Conservation (phyloP, 2,797 vertebrate genomes). For the Cottoperca gobio region DNA sequence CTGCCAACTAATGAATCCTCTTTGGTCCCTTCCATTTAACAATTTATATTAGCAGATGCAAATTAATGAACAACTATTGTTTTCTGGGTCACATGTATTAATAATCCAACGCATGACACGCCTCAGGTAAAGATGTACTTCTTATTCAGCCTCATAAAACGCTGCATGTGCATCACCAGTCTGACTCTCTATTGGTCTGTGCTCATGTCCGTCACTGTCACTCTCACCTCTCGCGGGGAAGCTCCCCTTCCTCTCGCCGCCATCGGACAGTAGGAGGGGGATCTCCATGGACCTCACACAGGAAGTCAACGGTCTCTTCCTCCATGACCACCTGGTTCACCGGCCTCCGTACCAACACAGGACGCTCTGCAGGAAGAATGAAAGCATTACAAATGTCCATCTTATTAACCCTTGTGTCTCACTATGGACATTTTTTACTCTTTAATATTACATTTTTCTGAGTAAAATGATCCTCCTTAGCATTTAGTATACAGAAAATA, state of each 20-base stretch:
- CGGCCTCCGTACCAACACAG: slow-evolving; percentile 89
- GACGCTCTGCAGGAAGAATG: slow-evolving; percentile 85
- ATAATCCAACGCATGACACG: slow-evolving; percentile 25
- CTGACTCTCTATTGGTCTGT: slow-evolving; percentile 13
- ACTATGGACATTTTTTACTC: no score
- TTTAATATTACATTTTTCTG: no score
- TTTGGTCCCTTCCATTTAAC: slow-evolving; percentile 38
- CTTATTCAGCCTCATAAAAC: slow-evolving; percentile 18
- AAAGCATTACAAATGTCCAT: neutral
- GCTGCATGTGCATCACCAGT: neutral
- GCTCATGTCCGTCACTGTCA: neutral
- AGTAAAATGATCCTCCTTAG: no score
- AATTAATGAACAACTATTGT: slow-evolving; percentile 62
- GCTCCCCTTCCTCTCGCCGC: slow-evolving; percentile 92
- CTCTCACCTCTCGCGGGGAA: slow-evolving; percentile 91
- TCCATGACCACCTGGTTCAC: slow-evolving; percentile 92
- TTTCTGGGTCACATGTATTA: slow-evolving; percentile 61
- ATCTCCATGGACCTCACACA: slow-evolving; percentile 92
- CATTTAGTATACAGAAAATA: no score
- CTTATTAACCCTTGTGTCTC: neutral
- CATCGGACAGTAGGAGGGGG: slow-evolving; percentile 88
- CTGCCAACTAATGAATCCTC: slow-evolving; percentile 44
- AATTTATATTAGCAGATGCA: slow-evolving; percentile 40
- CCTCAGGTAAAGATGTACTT: slow-evolving; percentile 1
- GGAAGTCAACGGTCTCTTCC: slow-evolving; percentile 90